These are phyloP conservation scores for rabbit (Oryctolagus cuniculus) DNA, from an alignment of 2,113 vertebrate species.

Conservation along the genomic window DNA sequence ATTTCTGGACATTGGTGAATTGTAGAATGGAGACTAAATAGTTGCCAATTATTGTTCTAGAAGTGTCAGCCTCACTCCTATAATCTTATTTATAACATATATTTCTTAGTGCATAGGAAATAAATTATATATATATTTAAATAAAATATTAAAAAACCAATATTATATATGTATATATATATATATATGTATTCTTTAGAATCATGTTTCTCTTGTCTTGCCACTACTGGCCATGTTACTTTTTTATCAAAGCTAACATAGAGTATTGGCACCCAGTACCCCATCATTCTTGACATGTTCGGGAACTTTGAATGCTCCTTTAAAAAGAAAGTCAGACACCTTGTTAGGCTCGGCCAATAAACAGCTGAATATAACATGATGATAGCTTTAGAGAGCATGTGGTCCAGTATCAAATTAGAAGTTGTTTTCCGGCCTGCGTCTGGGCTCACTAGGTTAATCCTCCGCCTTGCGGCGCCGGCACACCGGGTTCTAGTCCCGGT, in stretches of 20 bases:
- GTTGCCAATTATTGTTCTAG: neutral
- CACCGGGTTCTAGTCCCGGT: too few relatives aligned
- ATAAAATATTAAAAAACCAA: neutral
- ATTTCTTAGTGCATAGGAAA: neutral
- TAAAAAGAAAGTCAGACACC: neutral
- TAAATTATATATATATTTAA: neutral
- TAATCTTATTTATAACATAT: neutral
- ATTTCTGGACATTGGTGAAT: constrained; percentile 10
- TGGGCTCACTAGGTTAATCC: too few relatives aligned
- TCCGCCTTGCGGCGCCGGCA: too few relatives aligned
- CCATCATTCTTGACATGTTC: neutral
- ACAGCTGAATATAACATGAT: neutral
- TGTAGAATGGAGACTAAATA: neutral
- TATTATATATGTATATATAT: neutral
- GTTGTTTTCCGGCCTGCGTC: too few relatives aligned
- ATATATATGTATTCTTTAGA: neutral
- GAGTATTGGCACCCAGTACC: neutral
- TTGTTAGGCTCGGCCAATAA: neutral
- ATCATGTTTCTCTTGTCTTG: neutral
- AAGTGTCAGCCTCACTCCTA: neutral
- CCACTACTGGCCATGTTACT: neutral
- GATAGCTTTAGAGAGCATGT: neutral
- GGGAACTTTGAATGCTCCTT: neutral
- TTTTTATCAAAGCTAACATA: neutral
- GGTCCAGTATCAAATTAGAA: neutral